Conservation (phyloP, 2,797 vertebrate genomes). For the Artibeus lituratus region DNA sequence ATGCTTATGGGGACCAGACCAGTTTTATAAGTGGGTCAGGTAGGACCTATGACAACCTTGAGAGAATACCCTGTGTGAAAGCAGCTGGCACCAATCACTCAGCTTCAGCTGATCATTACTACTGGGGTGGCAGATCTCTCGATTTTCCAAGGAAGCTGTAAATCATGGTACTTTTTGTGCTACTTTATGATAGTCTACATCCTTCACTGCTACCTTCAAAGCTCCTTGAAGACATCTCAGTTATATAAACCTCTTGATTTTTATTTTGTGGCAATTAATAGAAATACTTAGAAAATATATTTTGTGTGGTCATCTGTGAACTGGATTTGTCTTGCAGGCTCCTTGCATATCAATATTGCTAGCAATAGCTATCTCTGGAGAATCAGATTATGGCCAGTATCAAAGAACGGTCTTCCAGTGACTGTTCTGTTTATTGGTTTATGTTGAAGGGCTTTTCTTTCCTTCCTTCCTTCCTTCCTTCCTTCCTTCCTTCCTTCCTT, state of each 20-base stretch:
- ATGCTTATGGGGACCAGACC: neutral
- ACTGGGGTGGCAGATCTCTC: neutral
- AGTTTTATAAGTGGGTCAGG: neutral
- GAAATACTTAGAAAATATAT: neutral
- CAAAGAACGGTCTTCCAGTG: neutral
- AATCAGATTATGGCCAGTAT: neutral
- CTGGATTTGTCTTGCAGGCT: neutral
- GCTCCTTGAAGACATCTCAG: neutral
- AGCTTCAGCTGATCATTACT: neutral
- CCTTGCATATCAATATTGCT: neutral
- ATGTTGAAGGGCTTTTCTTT: neutral
- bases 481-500: no score
- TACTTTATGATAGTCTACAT: neutral
- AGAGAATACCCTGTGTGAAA: neutral
- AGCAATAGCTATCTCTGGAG: neutral
- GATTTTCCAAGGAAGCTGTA: constrained; percentile 21
- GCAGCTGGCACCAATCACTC: neutral
- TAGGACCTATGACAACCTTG: neutral
- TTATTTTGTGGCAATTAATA: neutral
- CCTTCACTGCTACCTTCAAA: neutral
- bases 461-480: no score
- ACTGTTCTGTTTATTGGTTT: neutral
- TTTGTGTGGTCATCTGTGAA: neutral
- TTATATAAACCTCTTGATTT: neutral
- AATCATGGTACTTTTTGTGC: neutral